Percentiles rank a stretch among this genome's conserved stretches.
phyloP scores from a whole-genome alignment of 1,140 invertebrate species.

The Venturia canescens region DNA sequence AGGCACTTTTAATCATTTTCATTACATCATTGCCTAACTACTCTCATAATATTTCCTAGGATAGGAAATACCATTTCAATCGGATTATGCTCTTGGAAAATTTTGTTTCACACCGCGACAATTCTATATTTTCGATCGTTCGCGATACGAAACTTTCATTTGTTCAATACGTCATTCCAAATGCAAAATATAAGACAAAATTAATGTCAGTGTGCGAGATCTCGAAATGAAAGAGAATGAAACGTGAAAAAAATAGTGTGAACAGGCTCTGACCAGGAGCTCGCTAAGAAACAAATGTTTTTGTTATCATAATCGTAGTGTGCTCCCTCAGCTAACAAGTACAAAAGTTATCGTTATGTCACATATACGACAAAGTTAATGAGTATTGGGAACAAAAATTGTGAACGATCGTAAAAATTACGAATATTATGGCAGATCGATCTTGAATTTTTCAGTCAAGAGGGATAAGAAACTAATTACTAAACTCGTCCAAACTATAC shows the following conservation, averaged over 20 bases:
- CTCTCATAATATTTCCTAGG: too few relatives aligned
- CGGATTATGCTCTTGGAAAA: slow-evolving; percentile 12
- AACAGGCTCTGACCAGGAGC: slow-evolving; percentile 18
- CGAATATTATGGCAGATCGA: too few relatives aligned
- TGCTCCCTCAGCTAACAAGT: slow-evolving; percentile 62
- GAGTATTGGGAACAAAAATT: slow-evolving; percentile 58
- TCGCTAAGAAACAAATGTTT: slow-evolving; percentile 6
- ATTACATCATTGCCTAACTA: too few relatives aligned
- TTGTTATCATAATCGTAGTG: slow-evolving; percentile 17
- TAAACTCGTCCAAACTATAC: too few relatives aligned
- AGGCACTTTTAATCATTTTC: too few relatives aligned
- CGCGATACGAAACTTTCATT: slow-evolving; percentile 8
- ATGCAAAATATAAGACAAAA: slow-evolving; percentile 2
- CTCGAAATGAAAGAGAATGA: slow-evolving; percentile 43
- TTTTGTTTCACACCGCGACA: neutral
- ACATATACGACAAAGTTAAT: slow-evolving; percentile 47
- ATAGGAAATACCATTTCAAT: neutral
- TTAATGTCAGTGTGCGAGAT: slow-evolving; percentile 24
- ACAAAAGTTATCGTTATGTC: slow-evolving; percentile 56
- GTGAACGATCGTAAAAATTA: slow-evolving; percentile 33
- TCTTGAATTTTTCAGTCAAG: too few relatives aligned
- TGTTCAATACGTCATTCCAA: slow-evolving; percentile 15
- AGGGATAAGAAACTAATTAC: too few relatives aligned
- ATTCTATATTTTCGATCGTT: slow-evolving; percentile 9
- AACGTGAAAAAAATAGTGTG: slow-evolving; percentile 48